These are phyloP conservation scores for Coelogynopora nodosa DNA, from an alignment of 2,888 invertebrate genomes.

Conservation along the genomic window DNA sequence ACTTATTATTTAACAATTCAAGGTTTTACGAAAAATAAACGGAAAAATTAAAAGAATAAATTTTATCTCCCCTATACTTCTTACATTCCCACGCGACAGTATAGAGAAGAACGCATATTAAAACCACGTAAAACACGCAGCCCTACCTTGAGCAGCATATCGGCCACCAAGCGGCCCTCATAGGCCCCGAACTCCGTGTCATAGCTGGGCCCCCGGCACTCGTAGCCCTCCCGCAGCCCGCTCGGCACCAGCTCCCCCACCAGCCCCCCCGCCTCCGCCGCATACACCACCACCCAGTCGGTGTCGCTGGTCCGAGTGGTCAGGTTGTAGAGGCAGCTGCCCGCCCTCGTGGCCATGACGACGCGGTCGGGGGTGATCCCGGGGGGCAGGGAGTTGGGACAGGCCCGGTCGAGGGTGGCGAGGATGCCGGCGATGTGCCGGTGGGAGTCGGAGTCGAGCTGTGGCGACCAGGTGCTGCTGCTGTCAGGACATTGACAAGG, in stretches of 20 bases:
- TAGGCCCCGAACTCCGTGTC: slow-evolving; percentile 56
- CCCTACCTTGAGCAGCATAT: slow-evolving; percentile 57
- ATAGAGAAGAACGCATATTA: no score
- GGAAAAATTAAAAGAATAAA: no score
- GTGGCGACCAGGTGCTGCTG: not conserved
- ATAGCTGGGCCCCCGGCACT: slow-evolving; percentile 53
- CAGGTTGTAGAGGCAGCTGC: slow-evolving; percentile 56
- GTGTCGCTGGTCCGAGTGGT: slow-evolving; percentile 55
- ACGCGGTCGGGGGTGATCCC: slow-evolving; percentile 51
- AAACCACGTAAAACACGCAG: no score
- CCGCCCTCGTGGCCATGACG: slow-evolving; percentile 54
- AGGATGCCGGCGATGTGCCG: not conserved
- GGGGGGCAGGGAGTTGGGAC: not conserved
- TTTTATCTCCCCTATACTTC: no score
- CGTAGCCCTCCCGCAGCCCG: slow-evolving; percentile 51
- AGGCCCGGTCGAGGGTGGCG: not conserved
- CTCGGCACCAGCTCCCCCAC: not conserved
- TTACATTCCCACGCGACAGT: no score
- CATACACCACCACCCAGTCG: slow-evolving; percentile 55
- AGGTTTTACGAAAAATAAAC: no score
- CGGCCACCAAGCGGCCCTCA: slow-evolving; percentile 55
- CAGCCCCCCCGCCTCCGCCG: slow-evolving; percentile 51
- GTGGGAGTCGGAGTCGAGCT: not conserved
- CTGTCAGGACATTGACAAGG: no score
- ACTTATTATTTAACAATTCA: no score